phyloP scores from a whole-genome alignment of 2,888 invertebrate species.

The Meganola albula region DNA sequence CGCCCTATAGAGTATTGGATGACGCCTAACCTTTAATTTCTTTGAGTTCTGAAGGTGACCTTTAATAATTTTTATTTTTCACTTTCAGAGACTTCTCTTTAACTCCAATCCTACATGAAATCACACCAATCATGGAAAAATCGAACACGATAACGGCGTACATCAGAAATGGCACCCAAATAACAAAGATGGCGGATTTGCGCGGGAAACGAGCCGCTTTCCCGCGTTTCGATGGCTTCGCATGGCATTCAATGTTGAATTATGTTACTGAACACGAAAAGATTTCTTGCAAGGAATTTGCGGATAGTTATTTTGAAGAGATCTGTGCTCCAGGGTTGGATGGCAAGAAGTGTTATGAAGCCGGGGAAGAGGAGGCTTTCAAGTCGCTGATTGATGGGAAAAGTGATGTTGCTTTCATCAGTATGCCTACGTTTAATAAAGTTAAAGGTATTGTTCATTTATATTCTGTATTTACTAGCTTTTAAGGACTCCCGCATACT shows the following conservation, averaged over 20 bases:
- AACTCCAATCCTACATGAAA: constrained; percentile 79
- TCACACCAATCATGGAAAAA: constrained; percentile 75
- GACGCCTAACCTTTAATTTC: no score
- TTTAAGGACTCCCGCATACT: no score
- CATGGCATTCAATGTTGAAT: constrained; percentile 79
- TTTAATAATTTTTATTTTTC: no score
- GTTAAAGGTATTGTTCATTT: constrained; percentile 68
- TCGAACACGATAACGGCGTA: constrained; percentile 82
- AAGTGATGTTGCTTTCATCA: constrained; percentile 88
- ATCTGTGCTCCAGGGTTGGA: constrained; percentile 79
- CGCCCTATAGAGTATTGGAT: no score
- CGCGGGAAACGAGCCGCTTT: constrained; percentile 86
- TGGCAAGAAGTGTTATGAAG: constrained; percentile 48
- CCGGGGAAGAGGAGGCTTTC: constrained; percentile 81
- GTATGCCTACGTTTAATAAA: constrained; percentile 78
- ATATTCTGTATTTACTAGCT: constrained; percentile 1
- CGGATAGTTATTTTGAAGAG: constrained; percentile 80
- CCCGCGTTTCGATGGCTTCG: constrained; percentile 86
- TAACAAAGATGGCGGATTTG: constrained; percentile 80
- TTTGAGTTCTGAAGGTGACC: no score
- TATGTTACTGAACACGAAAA: constrained; percentile 54
- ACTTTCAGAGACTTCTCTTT: constrained; percentile 77
- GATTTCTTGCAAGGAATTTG: constrained; percentile 55
- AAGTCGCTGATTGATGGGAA: constrained; percentile 81
- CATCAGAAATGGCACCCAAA: constrained; percentile 77